Evolutionary conservation across 1,140 invertebrate species (phyloP), one percentile per base, ranked within the genome.

Genomic region (Zaprionus davidi): DNA sequence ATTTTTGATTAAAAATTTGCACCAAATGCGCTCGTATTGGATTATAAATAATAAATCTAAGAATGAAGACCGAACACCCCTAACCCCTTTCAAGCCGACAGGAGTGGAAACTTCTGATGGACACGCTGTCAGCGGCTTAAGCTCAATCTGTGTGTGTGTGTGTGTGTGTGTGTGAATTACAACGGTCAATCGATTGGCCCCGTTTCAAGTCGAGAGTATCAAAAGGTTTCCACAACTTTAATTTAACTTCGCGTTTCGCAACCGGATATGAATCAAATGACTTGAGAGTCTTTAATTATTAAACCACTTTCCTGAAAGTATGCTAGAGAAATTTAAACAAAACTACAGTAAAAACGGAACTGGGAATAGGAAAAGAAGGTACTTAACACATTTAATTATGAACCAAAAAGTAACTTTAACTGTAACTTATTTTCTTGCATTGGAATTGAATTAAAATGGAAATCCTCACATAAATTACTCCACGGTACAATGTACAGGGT

Each of bases 1-100:
- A 76, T 72, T 81, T 85, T 85, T 86, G 82, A 78, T 79, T 81
- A 60, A 78, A 79, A 71, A 75, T 81, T 62, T 20, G 34, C 72
- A 11, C 62, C 26, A 68, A 51, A 73, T 55, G 79, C 71, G 36
- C 59, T 59, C 75, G 71, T 63, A 66, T 53, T 24, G 62, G 71
- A 69, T 60, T 76, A 79, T 85, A 72, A 85, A 81, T 85, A 81
- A 85, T 62, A 57, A 62, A 74, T 69, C 58, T 62, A 26, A 74
- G 57, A 62, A 34, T 59, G 64, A 46, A 46, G 17, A 46, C n/a
- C 6, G 41, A 46, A 46, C 41, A 46, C 41, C 41, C 38, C 41
- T 46, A 7, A 46, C 41, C 36, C 13, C 36, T 15, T 7, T 0
- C 31, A 34, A 34, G 31, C 31, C 9, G 31, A 34, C 31, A 34